These are phyloP conservation scores for Synanthedon andrenaeformis DNA, from an alignment of 2,888 invertebrate species.

Conservation along the genomic window DNA sequence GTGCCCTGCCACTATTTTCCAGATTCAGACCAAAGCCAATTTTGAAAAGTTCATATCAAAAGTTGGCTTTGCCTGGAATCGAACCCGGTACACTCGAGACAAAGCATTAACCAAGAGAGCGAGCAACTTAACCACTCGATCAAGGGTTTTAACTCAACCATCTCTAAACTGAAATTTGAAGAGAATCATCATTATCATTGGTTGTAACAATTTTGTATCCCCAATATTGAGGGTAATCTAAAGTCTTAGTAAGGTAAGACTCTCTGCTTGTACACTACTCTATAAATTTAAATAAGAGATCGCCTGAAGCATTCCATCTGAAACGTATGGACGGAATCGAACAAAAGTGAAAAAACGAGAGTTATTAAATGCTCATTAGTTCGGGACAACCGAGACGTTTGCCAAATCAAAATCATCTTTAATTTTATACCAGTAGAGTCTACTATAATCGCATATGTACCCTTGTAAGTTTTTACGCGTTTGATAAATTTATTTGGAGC, in stretches of 20 bases:
- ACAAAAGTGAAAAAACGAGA: slow-evolving; percentile 34
- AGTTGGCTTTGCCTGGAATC: too few species aligned
- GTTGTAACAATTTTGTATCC: too few species aligned
- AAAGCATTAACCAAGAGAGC: neutral
- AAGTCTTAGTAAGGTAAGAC: too few species aligned
- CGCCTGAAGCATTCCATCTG: slow-evolving; percentile 41
- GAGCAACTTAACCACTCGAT: too few species aligned
- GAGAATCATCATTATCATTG: too few species aligned
- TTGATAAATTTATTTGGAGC: slow-evolving; percentile 15
- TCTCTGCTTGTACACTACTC: slow-evolving; percentile 15
- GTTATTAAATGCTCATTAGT: slow-evolving; percentile 61
- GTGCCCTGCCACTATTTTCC: too few species aligned
- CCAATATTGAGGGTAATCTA: too few species aligned
- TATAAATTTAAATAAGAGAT: slow-evolving; percentile 37
- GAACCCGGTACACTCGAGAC: neutral
- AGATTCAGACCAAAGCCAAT: too few species aligned
- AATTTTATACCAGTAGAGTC: slow-evolving; percentile 4
- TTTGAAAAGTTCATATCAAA: too few species aligned
- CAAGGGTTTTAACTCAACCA: too few species aligned
- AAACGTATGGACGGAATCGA: slow-evolving; percentile 38
- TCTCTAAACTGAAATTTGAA: too few species aligned
- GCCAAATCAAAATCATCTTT: slow-evolving; percentile 9
- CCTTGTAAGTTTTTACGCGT: slow-evolving; percentile 11
- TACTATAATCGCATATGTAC: slow-evolving; percentile 5
- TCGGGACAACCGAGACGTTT: slow-evolving; percentile 24